phyloP scores from a whole-genome alignment of 2,113 vertebrate species.

The Ageneiosus marmoratus region DNA sequence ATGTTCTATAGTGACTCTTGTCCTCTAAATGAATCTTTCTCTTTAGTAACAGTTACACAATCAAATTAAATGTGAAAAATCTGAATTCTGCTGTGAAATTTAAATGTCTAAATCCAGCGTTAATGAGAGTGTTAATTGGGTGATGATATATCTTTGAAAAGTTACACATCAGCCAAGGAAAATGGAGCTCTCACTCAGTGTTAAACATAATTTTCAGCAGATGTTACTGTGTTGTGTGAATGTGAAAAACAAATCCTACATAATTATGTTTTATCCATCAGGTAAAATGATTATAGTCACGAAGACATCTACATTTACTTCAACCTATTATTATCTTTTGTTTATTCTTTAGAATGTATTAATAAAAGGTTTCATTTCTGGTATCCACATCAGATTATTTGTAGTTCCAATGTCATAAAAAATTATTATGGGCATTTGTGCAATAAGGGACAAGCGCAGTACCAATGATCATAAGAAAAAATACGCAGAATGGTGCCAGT shows the following conservation, averaged over 20 bases:
- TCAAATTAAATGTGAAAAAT: conserved; percentile 7
- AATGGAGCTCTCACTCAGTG: neutral
- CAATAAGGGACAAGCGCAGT: neutral
- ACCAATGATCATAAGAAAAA: neutral
- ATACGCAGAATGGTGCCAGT: neutral
- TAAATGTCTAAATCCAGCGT: neutral
- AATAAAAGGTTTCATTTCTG: neutral
- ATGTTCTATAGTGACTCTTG: conserved; percentile 63
- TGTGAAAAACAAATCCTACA: neutral
- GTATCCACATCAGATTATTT: neutral
- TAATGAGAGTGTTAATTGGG: conserved; percentile 14
- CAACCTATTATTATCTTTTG: neutral
- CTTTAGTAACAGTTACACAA: neutral
- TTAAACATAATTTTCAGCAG: conserved; percentile 8
- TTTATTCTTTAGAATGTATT: neutral
- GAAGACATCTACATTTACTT: neutral
- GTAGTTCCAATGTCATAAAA: neutral
- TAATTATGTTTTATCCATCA: neutral
- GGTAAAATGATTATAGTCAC: neutral
- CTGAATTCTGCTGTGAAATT: conserved; percentile 9
- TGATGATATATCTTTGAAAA: neutral
- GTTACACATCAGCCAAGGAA: neutral
- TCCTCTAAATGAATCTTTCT: neutral
- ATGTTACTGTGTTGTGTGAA: neutral
- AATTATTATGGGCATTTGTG: neutral